These are phyloP conservation scores for Naso thynnoides DNA, from an alignment of 2,797 vertebrate species.

Conservation along the genomic window DNA sequence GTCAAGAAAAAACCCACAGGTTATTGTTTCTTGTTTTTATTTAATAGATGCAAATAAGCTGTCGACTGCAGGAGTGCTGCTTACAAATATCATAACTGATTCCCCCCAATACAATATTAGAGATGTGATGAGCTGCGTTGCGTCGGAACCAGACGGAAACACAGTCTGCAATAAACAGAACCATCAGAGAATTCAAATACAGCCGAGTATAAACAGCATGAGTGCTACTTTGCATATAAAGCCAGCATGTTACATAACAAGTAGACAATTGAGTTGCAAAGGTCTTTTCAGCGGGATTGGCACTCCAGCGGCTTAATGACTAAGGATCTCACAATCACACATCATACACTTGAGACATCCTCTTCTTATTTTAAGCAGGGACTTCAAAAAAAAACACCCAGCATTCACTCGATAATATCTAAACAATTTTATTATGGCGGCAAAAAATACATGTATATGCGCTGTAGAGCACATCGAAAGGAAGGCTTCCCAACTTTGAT, in stretches of 20 bases:
- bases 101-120: conserved; percentile 16
- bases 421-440: conserved; percentile 40
- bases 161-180: conserved; percentile 15
- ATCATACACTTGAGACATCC: conserved; percentile 28
- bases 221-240: conserved; percentile 55
- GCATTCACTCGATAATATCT: conserved; percentile 16
- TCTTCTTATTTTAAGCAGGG: conserved; percentile 30
- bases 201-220: conserved; percentile 20
- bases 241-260: conserved; percentile 48
- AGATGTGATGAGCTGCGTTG: conserved; percentile 16
- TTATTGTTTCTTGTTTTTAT: conserved; percentile 55
- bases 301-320: conserved; percentile 61
- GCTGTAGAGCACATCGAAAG: conserved; percentile 42
- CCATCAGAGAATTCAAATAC: conserved; percentile 10
- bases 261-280: conserved; percentile 39
- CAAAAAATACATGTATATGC: conserved; percentile 50
- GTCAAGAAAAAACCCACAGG: neutral
- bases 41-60: conserved; percentile 52
- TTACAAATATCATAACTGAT: conserved; percentile 22
- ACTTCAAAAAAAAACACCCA: conserved; percentile 12
- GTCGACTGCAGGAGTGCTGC: conserved; percentile 20
- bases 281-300: conserved; percentile 55
- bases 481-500: conserved; percentile 45
- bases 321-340: conserved; percentile 42
- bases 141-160: conserved; percentile 26